Base-by-base conservation (phyloP, 2,113 vertebrate genomes). In the Peromyscus leucopus region DNA sequence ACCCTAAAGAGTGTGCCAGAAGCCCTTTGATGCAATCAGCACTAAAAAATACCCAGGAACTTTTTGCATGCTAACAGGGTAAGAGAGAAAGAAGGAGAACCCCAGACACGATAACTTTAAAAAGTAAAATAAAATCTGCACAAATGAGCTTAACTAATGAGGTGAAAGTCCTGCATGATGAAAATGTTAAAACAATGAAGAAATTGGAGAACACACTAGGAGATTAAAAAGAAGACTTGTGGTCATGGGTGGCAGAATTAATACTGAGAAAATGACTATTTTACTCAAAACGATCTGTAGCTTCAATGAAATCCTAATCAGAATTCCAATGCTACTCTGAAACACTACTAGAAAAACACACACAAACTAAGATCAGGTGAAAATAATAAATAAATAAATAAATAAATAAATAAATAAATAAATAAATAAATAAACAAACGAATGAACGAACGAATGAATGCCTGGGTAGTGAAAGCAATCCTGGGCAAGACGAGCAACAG, bases 371-470 rank as follows among this genome's bases (percentile, higher is more conserved):
- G 46, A 48, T 48, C 26, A 51, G 10, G 46, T 51, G 26, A 26
- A 78, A 48, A 28, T 78, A 7, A 2, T 13, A 74, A 22, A 39
- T 15, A 15, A 13, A n/a, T 17, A 72, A 8, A 7, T 24, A 63
- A 8, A 63, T 24, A 59, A 2, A 24, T 24, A 24, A 7, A 48
- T 4, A 4, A 7, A 48, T 4, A 4, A 7, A 48, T 7, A 4
- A 7, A 48, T 4, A 7, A 7, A 48, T 4, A 4, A 7, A 48
- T 48, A n/a, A n/a, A n/a, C n/a, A n/a, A n/a, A n/a, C n/a, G n/a
- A n/a, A n/a, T n/a, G n/a, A n/a, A n/a, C n/a, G n/a, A n/a, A n/a
- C n/a, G n/a, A 7, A 48, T 48, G 7, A 48, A 48, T 48, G 7
- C n/a, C n/a, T 84, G 59, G 59, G 17, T 28, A 42, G 13, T 39